These are phyloP conservation scores for Cygnus atratus DNA, from an alignment of 2,113 vertebrate genomes.

Conservation along the genomic window DNA sequence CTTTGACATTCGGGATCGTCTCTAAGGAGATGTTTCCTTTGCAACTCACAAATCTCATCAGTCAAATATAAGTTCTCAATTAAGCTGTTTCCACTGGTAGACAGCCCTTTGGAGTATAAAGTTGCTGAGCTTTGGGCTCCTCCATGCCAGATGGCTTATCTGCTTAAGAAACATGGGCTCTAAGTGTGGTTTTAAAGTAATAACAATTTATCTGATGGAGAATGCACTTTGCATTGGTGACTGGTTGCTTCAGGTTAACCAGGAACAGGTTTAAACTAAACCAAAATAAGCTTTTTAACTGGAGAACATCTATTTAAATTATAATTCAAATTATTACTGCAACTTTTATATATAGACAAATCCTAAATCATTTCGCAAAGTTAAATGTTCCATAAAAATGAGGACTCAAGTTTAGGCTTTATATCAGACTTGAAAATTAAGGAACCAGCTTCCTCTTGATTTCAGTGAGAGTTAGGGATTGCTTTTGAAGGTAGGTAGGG, in stretches of 20 bases:
- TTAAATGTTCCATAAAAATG: not conserved
- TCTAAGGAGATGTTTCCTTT: constrained; percentile 41
- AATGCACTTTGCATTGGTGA: not conserved
- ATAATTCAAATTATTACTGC: not conserved
- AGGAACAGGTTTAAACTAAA: not conserved
- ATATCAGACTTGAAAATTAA: not conserved
- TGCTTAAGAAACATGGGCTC: not conserved
- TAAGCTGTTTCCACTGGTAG: not conserved
- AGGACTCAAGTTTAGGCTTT: not conserved
- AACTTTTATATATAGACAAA: not conserved
- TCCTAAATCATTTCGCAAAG: not conserved
- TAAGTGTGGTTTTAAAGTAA: not conserved
- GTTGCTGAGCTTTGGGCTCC: not conserved
- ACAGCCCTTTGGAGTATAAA: not conserved
- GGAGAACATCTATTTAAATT: not conserved
- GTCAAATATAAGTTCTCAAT: not conserved
- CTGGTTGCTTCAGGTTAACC: not conserved
- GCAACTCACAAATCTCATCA: not conserved
- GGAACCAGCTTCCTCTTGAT: not conserved
- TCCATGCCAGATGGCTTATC: not conserved
- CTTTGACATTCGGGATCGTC: constrained; percentile 33
- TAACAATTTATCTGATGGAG: not conserved
- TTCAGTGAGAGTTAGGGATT: not conserved
- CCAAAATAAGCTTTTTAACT: not conserved
- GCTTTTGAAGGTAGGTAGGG: not conserved